Percentiles rank a stretch among this genome's conserved stretches.
Conservation (phyloP, 1,140 invertebrate genomes). For the Periplaneta americana region DNA sequence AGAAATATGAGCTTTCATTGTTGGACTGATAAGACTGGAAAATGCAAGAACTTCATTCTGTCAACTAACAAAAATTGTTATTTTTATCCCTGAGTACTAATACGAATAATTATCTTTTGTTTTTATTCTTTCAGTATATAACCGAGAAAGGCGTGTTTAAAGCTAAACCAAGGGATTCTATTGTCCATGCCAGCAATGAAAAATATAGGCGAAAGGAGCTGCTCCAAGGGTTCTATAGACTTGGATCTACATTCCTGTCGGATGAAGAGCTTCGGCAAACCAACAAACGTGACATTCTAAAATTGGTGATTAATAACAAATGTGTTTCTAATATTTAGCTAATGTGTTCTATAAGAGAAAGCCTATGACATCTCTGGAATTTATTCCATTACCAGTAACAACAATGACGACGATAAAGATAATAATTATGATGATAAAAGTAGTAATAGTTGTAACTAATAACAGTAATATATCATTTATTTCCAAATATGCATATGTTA, state of each 20-base stretch:
- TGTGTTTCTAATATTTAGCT: not conserved
- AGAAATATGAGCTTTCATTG: no score
- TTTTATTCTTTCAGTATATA: not conserved
- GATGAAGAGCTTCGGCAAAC: not conserved
- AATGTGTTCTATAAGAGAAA: not conserved
- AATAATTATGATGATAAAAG: not conserved
- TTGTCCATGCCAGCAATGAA: not conserved
- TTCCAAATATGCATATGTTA: not conserved
- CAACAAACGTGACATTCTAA: not conserved
- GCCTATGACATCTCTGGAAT: no score
- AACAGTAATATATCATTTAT: not conserved
- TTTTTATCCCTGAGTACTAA: no score
- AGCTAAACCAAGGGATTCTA: not conserved
- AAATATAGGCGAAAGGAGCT: not conserved
- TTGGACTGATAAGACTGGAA: no score
- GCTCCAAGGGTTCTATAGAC: not conserved
- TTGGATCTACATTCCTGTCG: not conserved
- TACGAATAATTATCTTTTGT: not conserved
- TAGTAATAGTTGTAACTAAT: not conserved
- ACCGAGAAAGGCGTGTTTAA: not conserved
- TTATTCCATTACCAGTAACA: no score
- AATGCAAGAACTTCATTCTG: no score
- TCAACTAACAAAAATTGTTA: not conserved
- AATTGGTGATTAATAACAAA: not conserved
- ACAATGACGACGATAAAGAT: no score